Percentiles rank a stretch among this genome's conserved stretches.
Evolutionary conservation across 2,113 vertebrate genomes (phyloP).

Genomic region (Brachirus orientalis): DNA sequence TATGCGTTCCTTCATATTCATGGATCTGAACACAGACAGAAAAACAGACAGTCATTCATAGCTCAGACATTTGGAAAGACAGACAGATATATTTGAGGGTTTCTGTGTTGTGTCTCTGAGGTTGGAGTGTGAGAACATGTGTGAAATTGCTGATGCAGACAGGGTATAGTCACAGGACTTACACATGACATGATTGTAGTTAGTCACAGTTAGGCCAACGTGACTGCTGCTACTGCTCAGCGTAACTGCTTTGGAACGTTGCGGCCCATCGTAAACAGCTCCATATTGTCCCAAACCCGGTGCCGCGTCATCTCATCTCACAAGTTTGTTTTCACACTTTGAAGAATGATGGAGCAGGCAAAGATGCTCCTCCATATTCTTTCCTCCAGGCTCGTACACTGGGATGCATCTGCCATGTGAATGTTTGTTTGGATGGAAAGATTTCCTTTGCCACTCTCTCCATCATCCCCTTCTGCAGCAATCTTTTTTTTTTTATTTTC

Average conservation of each 20-base stretch:
- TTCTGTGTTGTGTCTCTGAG: background rate
- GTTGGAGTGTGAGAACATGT: background rate
- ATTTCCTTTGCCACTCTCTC: background rate
- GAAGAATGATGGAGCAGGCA: background rate
- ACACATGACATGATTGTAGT: conserved; percentile 20
- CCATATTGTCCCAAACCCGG: conserved; percentile 1
- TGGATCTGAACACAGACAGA: too few relatives aligned
- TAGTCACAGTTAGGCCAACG: conserved; percentile 25
- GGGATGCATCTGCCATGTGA: background rate
- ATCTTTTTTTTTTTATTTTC: background rate
- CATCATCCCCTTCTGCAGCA: background rate
- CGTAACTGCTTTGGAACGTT: conserved; percentile 6
- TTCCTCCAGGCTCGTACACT: background rate
- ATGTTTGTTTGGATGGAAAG: conserved; percentile 17
- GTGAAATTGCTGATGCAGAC: conserved; percentile 24
- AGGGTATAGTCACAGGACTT: conserved; percentile 4
- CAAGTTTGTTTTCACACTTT: conserved; percentile 13
- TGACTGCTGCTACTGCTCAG: conserved; percentile 15
- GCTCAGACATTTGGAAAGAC: background rate
- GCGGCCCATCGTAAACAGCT: conserved; percentile 6
- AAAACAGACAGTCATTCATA: too few relatives aligned
- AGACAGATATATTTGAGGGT: background rate
- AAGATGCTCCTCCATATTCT: conserved; percentile 11
- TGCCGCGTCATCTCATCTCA: background rate
- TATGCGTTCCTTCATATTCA: too few relatives aligned